Evolutionary conservation across 2,113 vertebrate genomes (phyloP).

Genomic region (Eulacestoma nigropectus): DNA sequence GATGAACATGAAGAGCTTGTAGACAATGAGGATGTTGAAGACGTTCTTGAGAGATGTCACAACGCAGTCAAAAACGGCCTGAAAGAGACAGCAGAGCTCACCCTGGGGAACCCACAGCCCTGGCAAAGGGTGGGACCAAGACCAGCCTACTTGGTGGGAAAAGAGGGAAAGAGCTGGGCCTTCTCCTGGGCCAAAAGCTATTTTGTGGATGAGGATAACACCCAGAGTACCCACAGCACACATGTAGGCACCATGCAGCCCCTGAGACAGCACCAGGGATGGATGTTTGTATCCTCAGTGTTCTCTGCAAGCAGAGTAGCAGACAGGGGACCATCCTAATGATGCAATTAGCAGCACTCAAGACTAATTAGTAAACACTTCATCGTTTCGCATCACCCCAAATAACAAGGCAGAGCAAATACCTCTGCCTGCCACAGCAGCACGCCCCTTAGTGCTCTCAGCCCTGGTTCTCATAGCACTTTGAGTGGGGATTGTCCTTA

Average conservation of each 20-base stretch:
- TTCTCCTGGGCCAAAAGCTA: neutral
- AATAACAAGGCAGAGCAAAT: neutral
- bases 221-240: neutral
- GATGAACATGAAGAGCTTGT: constrained; percentile 99
- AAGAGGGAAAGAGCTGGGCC: neutral
- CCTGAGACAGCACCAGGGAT: neutral
- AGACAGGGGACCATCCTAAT: neutral
- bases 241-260: rapidly evolving
- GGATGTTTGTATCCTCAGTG: neutral
- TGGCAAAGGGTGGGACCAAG: neutral
- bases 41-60: constrained; percentile 98
- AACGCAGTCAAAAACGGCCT: constrained; percentile 91
- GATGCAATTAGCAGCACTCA: neutral
- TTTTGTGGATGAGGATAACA: neutral
- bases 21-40: constrained; percentile 98
- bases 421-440: neutral
- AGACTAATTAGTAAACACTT: neutral
- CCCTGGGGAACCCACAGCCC: neutral
- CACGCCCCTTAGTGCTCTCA: neutral
- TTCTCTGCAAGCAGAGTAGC: neutral
- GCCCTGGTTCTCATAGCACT: neutral
- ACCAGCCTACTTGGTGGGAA: neutral
- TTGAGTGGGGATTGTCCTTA: neutral
- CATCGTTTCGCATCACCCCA: rapidly evolving
- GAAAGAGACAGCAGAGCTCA: constrained; percentile 17